Percentiles rank a stretch among this genome's conserved stretches.
Conservation (phyloP, 2,113 vertebrate genomes). For the Scomber japonicus region DNA sequence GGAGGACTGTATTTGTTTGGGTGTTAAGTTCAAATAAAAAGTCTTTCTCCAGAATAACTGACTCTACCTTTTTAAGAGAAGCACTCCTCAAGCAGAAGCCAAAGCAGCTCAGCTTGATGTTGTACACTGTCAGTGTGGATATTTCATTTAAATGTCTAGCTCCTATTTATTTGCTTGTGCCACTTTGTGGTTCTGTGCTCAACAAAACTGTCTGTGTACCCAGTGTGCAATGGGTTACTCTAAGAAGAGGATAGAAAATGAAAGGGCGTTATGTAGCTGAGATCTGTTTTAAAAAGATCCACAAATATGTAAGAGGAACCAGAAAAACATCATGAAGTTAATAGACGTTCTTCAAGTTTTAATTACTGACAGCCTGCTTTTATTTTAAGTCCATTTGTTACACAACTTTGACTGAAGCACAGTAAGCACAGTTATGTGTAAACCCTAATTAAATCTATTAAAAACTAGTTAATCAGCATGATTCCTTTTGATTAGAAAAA, state of each 20-base stretch:
- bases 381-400: conserved; percentile 32
- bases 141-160: neutral
- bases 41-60: no score
- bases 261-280: neutral
- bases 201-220: neutral
- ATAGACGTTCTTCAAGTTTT: conserved; percentile 18
- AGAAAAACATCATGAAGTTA: conserved; percentile 1
- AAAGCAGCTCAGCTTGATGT: conserved; percentile 12
- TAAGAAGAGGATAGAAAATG: neutral
- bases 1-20: no score
- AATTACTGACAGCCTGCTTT: conserved; percentile 20
- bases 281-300: conserved; percentile 15
- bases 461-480: neutral
- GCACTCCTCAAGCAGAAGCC: neutral
- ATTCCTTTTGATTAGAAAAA: conserved; percentile 2
- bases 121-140: neutral
- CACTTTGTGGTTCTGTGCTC: conserved; percentile 1
- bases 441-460: neutral
- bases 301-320: neutral
- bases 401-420: no score
- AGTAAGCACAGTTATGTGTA: neutral
- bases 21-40: no score
- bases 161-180: conserved; percentile 20
- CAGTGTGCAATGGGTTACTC: no score
- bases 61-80: neutral